Conservation (phyloP, 2,888 invertebrate species). For the Tenodera sinensis region DNA sequence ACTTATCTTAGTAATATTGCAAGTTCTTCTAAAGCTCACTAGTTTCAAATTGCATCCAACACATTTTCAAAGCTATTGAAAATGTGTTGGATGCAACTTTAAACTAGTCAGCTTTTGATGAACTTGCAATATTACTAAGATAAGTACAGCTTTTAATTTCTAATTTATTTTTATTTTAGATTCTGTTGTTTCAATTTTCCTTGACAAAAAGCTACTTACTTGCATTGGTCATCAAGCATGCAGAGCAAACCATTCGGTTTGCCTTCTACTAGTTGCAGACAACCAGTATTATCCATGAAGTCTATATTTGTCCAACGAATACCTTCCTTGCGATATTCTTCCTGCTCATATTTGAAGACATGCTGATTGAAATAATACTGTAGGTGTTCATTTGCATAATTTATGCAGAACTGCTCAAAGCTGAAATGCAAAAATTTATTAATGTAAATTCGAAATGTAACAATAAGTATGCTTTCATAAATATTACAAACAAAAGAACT, state of each 20-base stretch:
- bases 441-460: neutral
- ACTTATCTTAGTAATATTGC: too few species aligned
- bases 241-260: conserved; percentile 86
- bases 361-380: conserved; percentile 98
- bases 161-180: too few species aligned
- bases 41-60: too few species aligned
- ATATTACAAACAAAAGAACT: too few species aligned
- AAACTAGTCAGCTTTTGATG: too few species aligned
- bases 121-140: too few species aligned
- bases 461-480: too few species aligned
- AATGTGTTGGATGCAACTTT: too few species aligned
- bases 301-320: conserved; percentile 95
- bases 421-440: conserved; percentile 47
- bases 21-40: too few species aligned
- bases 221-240: conserved; percentile 94
- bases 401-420: conserved; percentile 95
- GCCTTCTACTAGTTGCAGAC: conserved; percentile 87
- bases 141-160: too few species aligned
- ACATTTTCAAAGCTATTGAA: too few species aligned
- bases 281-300: conserved; percentile 93
- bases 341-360: conserved; percentile 96
- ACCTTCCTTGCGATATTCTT: conserved; percentile 90
- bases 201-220: conserved; percentile 70
- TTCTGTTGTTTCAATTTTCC: too few species aligned
- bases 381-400: conserved; percentile 95